phyloP scores from a whole-genome alignment of 2,113 vertebrate genomes.

The Oreotrochilus melanogaster region DNA sequence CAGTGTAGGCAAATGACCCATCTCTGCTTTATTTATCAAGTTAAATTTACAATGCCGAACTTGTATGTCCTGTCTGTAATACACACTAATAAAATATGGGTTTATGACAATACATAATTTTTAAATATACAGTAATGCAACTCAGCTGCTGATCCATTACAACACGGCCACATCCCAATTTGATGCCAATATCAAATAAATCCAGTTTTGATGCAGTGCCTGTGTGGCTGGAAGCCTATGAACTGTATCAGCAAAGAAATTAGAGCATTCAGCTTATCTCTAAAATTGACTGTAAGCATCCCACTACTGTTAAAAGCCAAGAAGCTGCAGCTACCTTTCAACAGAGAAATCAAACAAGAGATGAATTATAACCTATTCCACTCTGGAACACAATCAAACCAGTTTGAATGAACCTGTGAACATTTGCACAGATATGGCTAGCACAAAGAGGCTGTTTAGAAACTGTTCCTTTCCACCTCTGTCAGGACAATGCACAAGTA shows the following conservation, averaged over 20 bases:
- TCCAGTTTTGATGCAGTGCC: background rate
- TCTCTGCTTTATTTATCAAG: background rate
- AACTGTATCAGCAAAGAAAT: background rate
- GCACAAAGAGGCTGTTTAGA: background rate
- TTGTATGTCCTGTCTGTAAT: background rate
- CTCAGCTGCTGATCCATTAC: background rate
- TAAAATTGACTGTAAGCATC: background rate
- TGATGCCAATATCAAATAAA: background rate
- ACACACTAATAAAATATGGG: background rate
- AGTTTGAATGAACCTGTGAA: background rate
- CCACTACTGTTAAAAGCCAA: background rate
- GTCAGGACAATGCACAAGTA: background rate
- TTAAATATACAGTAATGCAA: background rate
- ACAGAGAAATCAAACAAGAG: background rate
- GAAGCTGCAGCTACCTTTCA: background rate
- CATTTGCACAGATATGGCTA: background rate
- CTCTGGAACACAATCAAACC: background rate
- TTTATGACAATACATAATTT: background rate
- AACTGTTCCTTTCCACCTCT: background rate
- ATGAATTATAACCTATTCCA: background rate
- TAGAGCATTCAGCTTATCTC: background rate
- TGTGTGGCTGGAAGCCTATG: background rate
- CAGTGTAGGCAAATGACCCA: background rate
- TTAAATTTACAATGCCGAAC: background rate
- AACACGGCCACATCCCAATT: background rate